These are phyloP conservation scores for Regulus satrapa DNA, from an alignment of 2,113 vertebrate species.

Conservation along the genomic window DNA sequence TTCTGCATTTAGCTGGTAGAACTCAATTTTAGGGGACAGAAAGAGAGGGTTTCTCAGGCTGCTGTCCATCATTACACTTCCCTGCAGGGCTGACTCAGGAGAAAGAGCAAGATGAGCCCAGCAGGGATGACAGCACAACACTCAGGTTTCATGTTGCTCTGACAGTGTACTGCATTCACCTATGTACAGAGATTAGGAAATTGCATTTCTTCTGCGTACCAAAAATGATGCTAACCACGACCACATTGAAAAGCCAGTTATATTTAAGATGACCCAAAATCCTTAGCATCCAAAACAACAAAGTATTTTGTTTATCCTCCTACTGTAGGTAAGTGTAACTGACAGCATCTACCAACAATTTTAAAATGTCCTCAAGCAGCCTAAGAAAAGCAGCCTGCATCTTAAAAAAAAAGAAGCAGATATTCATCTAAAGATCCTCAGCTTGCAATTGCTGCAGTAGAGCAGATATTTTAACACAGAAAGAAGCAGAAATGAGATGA, in stretches of 20 bases:
- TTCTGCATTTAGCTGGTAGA: neutral
- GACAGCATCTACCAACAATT: neutral
- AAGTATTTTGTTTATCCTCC: neutral
- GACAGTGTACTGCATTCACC: neutral
- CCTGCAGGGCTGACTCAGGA: neutral
- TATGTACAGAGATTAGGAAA: neutral
- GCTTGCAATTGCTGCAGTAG: neutral
- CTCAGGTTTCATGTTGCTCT: neutral
- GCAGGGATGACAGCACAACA: neutral
- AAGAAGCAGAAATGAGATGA: neutral
- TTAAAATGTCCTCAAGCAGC: neutral
- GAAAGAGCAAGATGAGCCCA: neutral
- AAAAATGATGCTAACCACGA: neutral
- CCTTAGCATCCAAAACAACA: neutral
- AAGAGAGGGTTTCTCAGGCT: neutral
- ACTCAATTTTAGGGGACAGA: neutral
- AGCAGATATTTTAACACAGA: neutral
- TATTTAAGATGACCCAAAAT: rapidly evolving
- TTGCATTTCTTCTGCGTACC: neutral
- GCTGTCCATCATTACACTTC: neutral
- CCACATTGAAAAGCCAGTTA: neutral
- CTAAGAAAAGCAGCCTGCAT: neutral
- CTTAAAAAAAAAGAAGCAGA: neutral
- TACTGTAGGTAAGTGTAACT: neutral
- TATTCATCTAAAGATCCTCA: neutral